A percentile compares a stretch with the other conserved stretches of the same genome.
phyloP scores from a whole-genome alignment of 2,113 vertebrate genomes.

The Caranx melampygus region DNA sequence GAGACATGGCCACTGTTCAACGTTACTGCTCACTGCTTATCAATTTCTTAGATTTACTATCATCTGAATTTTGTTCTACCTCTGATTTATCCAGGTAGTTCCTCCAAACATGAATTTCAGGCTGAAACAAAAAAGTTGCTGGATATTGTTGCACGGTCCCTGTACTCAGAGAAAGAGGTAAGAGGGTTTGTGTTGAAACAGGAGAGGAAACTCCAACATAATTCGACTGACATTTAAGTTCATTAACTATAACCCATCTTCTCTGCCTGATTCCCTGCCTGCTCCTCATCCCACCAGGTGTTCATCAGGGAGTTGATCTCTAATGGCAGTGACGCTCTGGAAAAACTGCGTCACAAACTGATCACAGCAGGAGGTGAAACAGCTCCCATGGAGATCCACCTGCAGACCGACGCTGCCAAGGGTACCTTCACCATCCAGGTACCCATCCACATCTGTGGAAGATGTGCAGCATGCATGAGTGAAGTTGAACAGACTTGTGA shows the following conservation, averaged over 20 bases:
- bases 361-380: slow-evolving; percentile 84
- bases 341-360: slow-evolving; percentile 92
- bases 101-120: slow-evolving; percentile 94
- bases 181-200: neutral
- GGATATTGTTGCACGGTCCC: slow-evolving; percentile 95
- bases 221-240: neutral
- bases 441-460: neutral
- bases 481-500: too few relatives aligned
- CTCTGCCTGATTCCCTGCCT: neutral
- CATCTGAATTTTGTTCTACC: slow-evolving; percentile 15
- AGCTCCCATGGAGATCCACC: slow-evolving; percentile 93
- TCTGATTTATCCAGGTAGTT: slow-evolving; percentile 82
- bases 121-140: slow-evolving; percentile 97
- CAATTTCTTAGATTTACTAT: neutral
- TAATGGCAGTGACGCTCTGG: slow-evolving; percentile 94
- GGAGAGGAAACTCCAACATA: neutral
- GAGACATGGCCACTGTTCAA: neutral
- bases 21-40: rapidly evolving
- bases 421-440: slow-evolving; percentile 97
- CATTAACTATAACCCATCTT: neutral
- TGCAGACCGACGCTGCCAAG: slow-evolving; percentile 88
- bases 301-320: slow-evolving; percentile 98
- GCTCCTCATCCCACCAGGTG: slow-evolving; percentile 82
- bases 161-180: slow-evolving; percentile 99
- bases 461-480: neutral